Conservation (phyloP, 2,113 vertebrate genomes). For the Myotis yumanensis region DNA sequence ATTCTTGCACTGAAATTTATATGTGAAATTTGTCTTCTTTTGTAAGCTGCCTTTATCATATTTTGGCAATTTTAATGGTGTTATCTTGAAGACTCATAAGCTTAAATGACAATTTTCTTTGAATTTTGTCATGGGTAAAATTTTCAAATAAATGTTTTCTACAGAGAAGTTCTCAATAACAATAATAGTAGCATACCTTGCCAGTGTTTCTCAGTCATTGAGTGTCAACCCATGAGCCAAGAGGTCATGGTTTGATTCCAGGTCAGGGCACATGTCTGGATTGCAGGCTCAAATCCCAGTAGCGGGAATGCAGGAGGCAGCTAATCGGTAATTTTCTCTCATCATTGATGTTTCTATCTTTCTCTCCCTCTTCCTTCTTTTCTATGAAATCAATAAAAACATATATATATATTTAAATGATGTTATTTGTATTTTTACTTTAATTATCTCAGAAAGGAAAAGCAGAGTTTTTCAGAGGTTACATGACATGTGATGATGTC, state of each 20-base stretch:
- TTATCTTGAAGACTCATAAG: background rate
- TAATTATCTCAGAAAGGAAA: background rate
- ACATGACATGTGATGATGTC: background rate
- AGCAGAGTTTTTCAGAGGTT: background rate
- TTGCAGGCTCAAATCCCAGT: too few species aligned
- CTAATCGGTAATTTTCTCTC: too few species aligned
- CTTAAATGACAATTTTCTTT: conserved; percentile 39
- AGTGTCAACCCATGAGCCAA: too few species aligned
- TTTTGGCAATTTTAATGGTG: conserved; percentile 23
- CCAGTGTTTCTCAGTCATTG: too few species aligned
- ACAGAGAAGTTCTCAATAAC: background rate
- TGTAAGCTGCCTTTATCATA: conserved; percentile 8
- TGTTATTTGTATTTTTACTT: background rate
- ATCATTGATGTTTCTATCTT: background rate
- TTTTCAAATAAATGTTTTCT: conserved; percentile 32
- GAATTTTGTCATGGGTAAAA: conserved; percentile 31
- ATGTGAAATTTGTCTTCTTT: conserved; percentile 6
- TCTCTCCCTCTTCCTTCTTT: too few species aligned
- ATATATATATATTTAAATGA: too few species aligned
- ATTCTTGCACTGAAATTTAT: conserved; percentile 32
- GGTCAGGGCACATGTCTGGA: too few species aligned
- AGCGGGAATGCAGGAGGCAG: too few species aligned
- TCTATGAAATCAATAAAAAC: too few species aligned
- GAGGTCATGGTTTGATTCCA: too few species aligned
- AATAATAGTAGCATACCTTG: too few species aligned